phyloP scores from a whole-genome alignment of 2,797 vertebrate species.

The Sorex maritimensis region DNA sequence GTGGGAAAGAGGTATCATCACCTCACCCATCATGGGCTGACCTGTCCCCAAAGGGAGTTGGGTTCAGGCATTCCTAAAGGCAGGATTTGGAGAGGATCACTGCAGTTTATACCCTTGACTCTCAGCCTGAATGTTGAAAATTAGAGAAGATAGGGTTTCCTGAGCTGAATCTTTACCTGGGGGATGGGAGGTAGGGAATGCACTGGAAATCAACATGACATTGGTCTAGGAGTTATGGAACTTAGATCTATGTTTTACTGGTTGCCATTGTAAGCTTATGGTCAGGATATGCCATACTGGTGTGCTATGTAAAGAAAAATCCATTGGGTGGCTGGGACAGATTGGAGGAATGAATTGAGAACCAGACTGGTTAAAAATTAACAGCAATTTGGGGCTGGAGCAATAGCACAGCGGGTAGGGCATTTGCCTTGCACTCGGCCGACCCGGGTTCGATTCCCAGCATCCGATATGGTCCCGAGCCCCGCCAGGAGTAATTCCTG shows the following conservation, averaged over 20 bases:
- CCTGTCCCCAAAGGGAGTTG: neutral
- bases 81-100: neutral
- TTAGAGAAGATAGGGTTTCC: constrained; percentile 2
- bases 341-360: neutral
- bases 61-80: constrained; percentile 30
- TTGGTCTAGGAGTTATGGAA: constrained; percentile 8
- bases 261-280: constrained; percentile 33
- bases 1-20: neutral
- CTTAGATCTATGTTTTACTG: neutral
- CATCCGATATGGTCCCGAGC: no score
- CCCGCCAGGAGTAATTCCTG: no score
- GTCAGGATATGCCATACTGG: neutral
- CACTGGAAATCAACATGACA: constrained; percentile 14
- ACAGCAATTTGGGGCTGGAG: neutral
- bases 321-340: neutral
- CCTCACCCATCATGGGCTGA: neutral
- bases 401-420: no score
- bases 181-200: neutral
- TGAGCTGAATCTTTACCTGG: constrained; percentile 3
- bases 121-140: constrained; percentile 4
- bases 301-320: constrained; percentile 43
- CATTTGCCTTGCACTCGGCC: no score
- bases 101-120: neutral
- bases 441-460: no score
- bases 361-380: constrained; percentile 45